A percentile compares a stretch with the other conserved stretches of the same genome.
Conservation (phyloP, 2,113 vertebrate species). For the Lamprologus sp. region DNA sequence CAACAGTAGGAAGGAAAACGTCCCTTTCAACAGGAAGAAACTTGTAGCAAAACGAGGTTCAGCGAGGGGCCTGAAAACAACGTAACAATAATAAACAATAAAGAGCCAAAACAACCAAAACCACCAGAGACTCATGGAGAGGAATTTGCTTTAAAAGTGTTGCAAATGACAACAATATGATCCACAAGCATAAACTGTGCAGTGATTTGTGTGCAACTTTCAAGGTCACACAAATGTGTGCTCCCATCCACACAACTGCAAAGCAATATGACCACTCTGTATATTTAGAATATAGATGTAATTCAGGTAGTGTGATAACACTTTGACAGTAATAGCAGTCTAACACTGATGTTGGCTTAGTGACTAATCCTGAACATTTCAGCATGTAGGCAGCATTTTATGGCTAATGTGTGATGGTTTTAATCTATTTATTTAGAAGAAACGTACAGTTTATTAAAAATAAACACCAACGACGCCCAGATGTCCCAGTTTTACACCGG, state of each 20-base stretch:
- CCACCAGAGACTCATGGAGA: background rate
- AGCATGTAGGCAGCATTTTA: background rate
- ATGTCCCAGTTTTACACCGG: background rate
- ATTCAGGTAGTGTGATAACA: background rate
- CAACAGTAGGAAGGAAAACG: background rate
- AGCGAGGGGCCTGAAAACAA: background rate
- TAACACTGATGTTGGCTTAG: background rate
- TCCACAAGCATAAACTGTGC: background rate
- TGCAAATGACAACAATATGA: background rate
- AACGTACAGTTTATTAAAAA: background rate
- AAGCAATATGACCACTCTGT: background rate
- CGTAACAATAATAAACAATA: background rate
- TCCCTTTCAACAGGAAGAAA: background rate
- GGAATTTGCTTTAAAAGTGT: background rate
- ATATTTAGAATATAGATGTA: background rate
- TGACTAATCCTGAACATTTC: background rate
- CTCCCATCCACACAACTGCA: background rate
- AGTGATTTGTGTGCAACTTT: background rate
- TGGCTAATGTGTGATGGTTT: background rate
- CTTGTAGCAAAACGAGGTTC: background rate
- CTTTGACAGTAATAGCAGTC: background rate
- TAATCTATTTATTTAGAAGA: background rate
- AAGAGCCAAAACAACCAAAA: background rate
- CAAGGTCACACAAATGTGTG: rapidly evolving
- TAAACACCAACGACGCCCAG: background rate